Conservation (phyloP, 2,113 vertebrate genomes). For the Aldabrachelys gigantea region DNA sequence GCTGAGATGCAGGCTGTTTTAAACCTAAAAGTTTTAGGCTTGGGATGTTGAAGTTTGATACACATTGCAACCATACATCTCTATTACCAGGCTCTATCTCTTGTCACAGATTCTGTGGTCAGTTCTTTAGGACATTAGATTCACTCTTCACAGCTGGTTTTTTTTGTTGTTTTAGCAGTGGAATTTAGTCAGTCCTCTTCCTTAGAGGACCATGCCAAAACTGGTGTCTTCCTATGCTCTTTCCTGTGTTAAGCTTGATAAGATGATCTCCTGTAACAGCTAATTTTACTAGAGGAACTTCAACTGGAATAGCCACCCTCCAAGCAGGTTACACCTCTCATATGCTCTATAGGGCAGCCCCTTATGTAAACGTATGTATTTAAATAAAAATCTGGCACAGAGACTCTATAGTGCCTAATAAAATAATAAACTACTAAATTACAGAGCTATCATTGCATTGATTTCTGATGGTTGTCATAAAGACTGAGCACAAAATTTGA, state of each 20-base stretch:
- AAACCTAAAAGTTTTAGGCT: background rate
- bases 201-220: constrained; percentile 40
- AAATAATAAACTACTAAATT: background rate
- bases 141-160: background rate
- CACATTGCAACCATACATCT: background rate
- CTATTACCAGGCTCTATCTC: background rate
- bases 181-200: background rate
- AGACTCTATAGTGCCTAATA: rapidly evolving
- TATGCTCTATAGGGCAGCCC: background rate
- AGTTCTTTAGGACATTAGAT: background rate
- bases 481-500: constrained; percentile 49
- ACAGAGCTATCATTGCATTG: background rate
- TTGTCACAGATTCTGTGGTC: background rate
- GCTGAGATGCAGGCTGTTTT: background rate
- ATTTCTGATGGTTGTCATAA: constrained; percentile 45
- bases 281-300: constrained; percentile 6
- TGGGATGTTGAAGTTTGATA: background rate
- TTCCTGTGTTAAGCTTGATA: constrained; percentile 52
- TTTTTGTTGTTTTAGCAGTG: constrained; percentile 22
- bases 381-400: background rate
- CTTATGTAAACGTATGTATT: background rate
- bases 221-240: constrained; percentile 58
- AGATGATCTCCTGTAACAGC: constrained; percentile 38
- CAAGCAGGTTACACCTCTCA: background rate
- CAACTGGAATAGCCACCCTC: background rate